Conservation (phyloP, 2,113 vertebrate species). For the Carettochelys insculpta region DNA sequence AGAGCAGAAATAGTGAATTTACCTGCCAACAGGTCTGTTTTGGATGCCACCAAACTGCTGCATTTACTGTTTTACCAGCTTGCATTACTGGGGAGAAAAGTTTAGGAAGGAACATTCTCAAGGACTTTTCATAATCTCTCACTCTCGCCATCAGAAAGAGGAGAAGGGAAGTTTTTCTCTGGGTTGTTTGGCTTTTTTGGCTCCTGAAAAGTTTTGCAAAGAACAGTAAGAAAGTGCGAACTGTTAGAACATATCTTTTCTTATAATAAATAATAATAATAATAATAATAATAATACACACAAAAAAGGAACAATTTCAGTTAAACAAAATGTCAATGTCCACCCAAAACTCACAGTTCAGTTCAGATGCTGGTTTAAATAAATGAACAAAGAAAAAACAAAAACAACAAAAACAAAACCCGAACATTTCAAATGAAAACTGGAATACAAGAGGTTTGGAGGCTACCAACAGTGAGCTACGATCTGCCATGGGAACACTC, state of each 20-base stretch:
- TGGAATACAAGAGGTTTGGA: slow-evolving; percentile 58
- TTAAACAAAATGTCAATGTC: slow-evolving; percentile 67
- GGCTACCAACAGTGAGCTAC: slow-evolving; percentile 72
- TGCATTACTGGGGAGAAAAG: slow-evolving; percentile 82
- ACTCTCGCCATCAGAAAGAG: slow-evolving; percentile 81
- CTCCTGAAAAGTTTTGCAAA: slow-evolving; percentile 87
- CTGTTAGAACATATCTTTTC: slow-evolving; percentile 79
- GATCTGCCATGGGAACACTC: slow-evolving; percentile 69
- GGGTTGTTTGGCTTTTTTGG: slow-evolving; percentile 82
- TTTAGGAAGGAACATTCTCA: slow-evolving; percentile 85
- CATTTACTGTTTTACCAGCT: slow-evolving; percentile 76
- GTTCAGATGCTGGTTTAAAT: slow-evolving; percentile 42
- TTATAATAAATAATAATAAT: slow-evolving; percentile 63
- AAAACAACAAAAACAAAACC: no score
- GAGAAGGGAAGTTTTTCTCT: slow-evolving; percentile 86
- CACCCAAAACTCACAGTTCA: slow-evolving; percentile 43
- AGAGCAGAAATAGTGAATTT: slow-evolving; percentile 76
- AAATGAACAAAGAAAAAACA: no score
- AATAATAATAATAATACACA: slow-evolving; percentile 63
- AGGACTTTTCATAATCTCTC: slow-evolving; percentile 78
- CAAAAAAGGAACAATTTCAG: slow-evolving; percentile 43
- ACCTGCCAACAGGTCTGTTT: slow-evolving; percentile 79
- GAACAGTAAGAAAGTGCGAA: slow-evolving; percentile 84
- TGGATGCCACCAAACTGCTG: slow-evolving; percentile 78
- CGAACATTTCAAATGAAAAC: slow-evolving; percentile 74